Base-by-base conservation (phyloP, 2,113 vertebrate genomes). In the Chionodraco myersi region DNA sequence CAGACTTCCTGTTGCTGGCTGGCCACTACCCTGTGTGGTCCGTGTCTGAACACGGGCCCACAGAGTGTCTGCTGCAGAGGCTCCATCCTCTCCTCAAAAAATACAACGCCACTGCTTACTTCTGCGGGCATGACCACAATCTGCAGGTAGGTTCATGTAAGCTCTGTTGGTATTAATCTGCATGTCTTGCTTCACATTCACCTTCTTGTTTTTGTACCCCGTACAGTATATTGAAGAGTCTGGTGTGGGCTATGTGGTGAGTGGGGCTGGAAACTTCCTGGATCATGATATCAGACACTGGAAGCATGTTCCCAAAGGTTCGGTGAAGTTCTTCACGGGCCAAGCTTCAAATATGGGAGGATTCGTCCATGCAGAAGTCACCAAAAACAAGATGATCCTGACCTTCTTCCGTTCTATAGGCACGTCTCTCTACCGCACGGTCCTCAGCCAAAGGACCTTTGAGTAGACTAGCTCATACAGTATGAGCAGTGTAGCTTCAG, bases 1-100 rank as follows among this genome's bases (percentile, higher is more conserved):
- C 97, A 0, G 95, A 96, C 83, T 98, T 96, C 34, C 88, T 98
- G 72, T 77, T 97, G 89, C 94, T 98, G 85, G 96, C 96, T 0
- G 97, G 97, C 0, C 97, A 98, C 91, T 98, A 97, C 88, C 97
- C 97, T 0, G 94, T 98, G 69, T 98, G 97, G 97, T 98, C 97
- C 0, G 95, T 97, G 57, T 97, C 96, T 0, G 95, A 96, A 73
- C 97, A 98, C 0, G 97, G 97, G 0, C 96, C 97, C 73, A 97
- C 97, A 0, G 75, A 84, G 45, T 98, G 97, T 74, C 93, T 98
- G n/a, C 75, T 97, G 64, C 88, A 88, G 45, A 84, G 84, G 0
- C 81, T 98, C 23, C 93, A 89, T 1, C 97, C 97, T 0, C 89
- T 98, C 75, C 93, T 98, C 66, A 66, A 82, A 14, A 94, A 91